Base-by-base conservation (phyloP, 1,140 invertebrate species). In the Eulimnadia texana region DNA sequence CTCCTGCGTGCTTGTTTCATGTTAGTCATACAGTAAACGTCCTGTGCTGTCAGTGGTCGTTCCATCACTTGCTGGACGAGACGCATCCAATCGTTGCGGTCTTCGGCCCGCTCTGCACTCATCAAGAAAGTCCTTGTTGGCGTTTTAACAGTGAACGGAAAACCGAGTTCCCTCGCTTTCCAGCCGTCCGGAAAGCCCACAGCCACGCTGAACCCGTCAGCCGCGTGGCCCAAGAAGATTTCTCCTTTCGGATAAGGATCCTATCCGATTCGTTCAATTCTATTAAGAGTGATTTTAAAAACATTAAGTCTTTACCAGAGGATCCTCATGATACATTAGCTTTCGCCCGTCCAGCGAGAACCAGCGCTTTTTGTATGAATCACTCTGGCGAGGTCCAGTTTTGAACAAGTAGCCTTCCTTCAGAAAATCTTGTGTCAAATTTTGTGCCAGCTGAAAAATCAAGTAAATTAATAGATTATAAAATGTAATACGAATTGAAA, bases 161-260 rank as follows among this genome's bases (percentile, higher is more conserved):
- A 89, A 2, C 70, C 72, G 9, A 83, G 80, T 67, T 84, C 82
- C 64, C 85, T 82, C 68, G 82, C 83, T 64, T 67, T 73, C 65
- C 80, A 83, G 22, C 85, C 85, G 22, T 77, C 73, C 16, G 84
- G 80, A 24, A 67, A 80, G 76, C 72, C 76, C 62, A 63, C 82
- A 75, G 23, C 77, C 70, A 89, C 77, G 53, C 77, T 79, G 69
- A 85, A 93, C 2, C 85, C 85, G 65, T 87, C 84, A 58, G 81
- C 79, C 70, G 76, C 76, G 67, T 89, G 79, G 10, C 90, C 86
- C 64, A 94, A 75, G 72, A 91, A 93, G 63, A 93, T 87, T 78
- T 93, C 90, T 61, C 90, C 90, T 76, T 91, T 92, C 0, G 90
- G 86, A 75, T 87, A 85, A 0, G 89, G 84, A 71, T 89, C 86